Evolutionary conservation across 2,888 invertebrate genomes (phyloP).

Genomic region (Pimpla rufipes): DNA sequence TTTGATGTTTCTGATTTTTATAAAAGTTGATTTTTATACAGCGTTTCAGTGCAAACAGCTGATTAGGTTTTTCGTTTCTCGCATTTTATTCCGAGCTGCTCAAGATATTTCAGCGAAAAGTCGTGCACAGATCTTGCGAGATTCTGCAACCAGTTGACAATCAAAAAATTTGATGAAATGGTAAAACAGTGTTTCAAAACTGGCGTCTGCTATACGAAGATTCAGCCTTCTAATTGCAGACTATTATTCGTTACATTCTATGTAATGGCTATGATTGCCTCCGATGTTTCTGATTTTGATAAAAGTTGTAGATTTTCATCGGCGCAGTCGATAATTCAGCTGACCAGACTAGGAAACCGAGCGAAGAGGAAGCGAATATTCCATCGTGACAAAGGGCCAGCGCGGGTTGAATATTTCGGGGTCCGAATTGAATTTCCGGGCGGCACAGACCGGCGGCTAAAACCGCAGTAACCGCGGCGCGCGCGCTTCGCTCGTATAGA

Average conservation of each 20-base stretch:
- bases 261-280: not conserved
- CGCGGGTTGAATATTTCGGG: slow-evolving; percentile 33
- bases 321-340: slow-evolving; percentile 10
- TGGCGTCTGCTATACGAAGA: too few species aligned
- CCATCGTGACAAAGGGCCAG: slow-evolving; percentile 18
- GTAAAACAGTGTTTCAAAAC: too few species aligned
- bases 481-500: not conserved
- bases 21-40: slow-evolving; percentile 27
- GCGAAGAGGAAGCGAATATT: slow-evolving; percentile 25
- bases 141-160: too few species aligned
- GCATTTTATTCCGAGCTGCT: too few species aligned
- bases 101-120: too few species aligned
- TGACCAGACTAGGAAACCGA: not conserved
- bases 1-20: not conserved
- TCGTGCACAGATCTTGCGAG: too few species aligned
- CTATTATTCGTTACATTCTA: too few species aligned
- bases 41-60: not conserved
- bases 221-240: too few species aligned
- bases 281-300: not conserved
- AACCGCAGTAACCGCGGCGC: slow-evolving; percentile 13
- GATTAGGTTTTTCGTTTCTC: not conserved
- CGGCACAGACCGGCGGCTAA: not conserved
- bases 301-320: slow-evolving; percentile 25
- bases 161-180: too few species aligned
- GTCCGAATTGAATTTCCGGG: slow-evolving; percentile 38